Conservation (phyloP, 2,888 invertebrate species). For the Amiota minor region DNA sequence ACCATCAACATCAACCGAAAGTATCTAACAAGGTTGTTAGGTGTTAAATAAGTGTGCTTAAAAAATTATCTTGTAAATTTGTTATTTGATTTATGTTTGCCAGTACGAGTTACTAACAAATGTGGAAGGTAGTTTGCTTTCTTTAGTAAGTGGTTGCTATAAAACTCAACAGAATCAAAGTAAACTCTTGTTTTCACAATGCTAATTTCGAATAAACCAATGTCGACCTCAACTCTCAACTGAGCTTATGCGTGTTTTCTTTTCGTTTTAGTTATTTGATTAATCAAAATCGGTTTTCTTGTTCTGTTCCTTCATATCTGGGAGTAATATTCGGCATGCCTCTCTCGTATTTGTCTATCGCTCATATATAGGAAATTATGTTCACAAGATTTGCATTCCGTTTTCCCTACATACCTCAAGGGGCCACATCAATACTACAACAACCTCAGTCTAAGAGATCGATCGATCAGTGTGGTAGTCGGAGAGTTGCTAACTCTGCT, state of each 20-base stretch:
- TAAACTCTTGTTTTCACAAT: slow-evolving; percentile 63
- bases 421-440: slow-evolving; percentile 9
- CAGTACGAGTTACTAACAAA: neutral
- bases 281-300: slow-evolving; percentile 54
- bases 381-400: slow-evolving; percentile 60
- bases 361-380: slow-evolving; percentile 31
- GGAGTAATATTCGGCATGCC: slow-evolving; percentile 46
- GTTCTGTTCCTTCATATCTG: slow-evolving; percentile 48
- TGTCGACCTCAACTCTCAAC: slow-evolving; percentile 15
- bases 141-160: slow-evolving; percentile 40
- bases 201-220: slow-evolving; percentile 29
- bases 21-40: slow-evolving; percentile 69
- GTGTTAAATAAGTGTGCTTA: slow-evolving; percentile 69
- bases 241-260: neutral
- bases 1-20: slow-evolving; percentile 58
- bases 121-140: slow-evolving; percentile 25
- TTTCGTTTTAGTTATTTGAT: slow-evolving; percentile 49
- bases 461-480: slow-evolving; percentile 28
- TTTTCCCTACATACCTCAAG: slow-evolving; percentile 32
- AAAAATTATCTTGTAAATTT: slow-evolving; percentile 71
- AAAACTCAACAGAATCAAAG: slow-evolving; percentile 6
- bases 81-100: slow-evolving; percentile 67
- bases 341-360: slow-evolving; percentile 8
- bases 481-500: neutral
- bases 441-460: slow-evolving; percentile 38